phyloP scores from a whole-genome alignment of 2,888 invertebrate species.

The Erebia palarica region DNA sequence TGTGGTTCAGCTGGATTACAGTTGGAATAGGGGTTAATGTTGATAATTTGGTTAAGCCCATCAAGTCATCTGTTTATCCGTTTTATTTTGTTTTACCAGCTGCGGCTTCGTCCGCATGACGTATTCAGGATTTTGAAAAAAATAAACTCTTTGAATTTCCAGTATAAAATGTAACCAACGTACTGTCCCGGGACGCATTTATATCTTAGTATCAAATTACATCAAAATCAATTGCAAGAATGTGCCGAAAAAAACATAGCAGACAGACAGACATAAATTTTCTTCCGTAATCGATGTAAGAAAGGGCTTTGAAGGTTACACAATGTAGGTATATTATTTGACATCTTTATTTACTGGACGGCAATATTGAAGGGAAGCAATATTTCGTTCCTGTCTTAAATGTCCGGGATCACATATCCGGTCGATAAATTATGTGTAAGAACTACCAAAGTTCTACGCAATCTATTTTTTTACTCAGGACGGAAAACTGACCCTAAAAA shows the following conservation, averaged over 20 bases:
- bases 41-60: slow-evolving; percentile 10
- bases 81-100: too few species aligned
- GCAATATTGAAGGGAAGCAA: slow-evolving; percentile 3
- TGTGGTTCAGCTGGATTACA: slow-evolving; percentile 20
- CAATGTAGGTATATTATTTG: not conserved
- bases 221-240: too few species aligned
- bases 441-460: not conserved
- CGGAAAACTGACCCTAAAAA: not conserved
- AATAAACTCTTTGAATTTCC: too few species aligned
- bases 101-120: too few species aligned
- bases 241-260: too few species aligned
- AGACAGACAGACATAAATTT: too few species aligned
- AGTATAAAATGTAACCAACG: too few species aligned
- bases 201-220: too few species aligned
- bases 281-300: not conserved
- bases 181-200: too few species aligned
- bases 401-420: slow-evolving; percentile 6
- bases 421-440: not conserved
- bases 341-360: not conserved
- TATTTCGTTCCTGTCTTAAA: slow-evolving; percentile 3
- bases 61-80: not conserved
- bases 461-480: not conserved
- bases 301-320: not conserved
- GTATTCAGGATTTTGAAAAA: too few species aligned
- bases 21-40: slow-evolving; percentile 18